Percentiles rank a stretch among this genome's conserved stretches.
Evolutionary conservation across 2,113 vertebrate species (phyloP).

Genomic region (Nyctibius bracteatus): DNA sequence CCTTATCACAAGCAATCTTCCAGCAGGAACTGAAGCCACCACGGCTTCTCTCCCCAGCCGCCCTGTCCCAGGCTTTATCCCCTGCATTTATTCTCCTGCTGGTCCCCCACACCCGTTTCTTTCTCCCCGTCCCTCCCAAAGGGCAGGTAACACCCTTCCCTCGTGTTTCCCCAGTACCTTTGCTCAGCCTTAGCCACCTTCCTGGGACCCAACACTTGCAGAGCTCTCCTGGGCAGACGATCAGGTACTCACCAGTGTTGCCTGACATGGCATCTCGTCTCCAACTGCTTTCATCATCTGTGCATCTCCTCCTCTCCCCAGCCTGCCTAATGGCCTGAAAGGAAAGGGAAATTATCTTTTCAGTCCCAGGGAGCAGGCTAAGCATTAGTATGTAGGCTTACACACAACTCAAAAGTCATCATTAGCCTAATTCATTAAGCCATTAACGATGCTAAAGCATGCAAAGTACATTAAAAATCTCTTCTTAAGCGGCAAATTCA

Average conservation of each 20-base stretch:
- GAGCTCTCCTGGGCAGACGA: not conserved
- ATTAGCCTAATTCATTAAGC: slow-evolving; percentile 11
- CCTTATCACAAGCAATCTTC: not conserved
- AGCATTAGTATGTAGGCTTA: not conserved
- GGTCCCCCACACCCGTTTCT: not conserved
- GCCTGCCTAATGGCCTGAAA: not conserved
- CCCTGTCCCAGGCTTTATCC: not conserved
- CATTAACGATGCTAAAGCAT: not conserved
- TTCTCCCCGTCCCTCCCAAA: not conserved
- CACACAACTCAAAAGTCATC: not conserved
- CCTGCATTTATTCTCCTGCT: not conserved
- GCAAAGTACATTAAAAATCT: slow-evolving; percentile 8
- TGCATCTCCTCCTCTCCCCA: not conserved
- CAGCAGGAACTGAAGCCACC: not conserved
- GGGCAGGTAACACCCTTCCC: not conserved
- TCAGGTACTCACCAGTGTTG: not conserved
- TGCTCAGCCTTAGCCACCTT: not conserved
- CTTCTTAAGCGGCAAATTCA: not conserved
- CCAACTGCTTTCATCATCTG: not conserved
- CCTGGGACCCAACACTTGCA: not conserved
- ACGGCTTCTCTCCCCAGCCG: not conserved
- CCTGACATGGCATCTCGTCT: not conserved
- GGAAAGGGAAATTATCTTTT: not conserved
- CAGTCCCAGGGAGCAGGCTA: not conserved
- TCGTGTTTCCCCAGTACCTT: not conserved